Evolutionary conservation across 2,888 invertebrate species (phyloP), one percentile per base, ranked within the genome.

Genomic region (Augiades crinisus): DNA sequence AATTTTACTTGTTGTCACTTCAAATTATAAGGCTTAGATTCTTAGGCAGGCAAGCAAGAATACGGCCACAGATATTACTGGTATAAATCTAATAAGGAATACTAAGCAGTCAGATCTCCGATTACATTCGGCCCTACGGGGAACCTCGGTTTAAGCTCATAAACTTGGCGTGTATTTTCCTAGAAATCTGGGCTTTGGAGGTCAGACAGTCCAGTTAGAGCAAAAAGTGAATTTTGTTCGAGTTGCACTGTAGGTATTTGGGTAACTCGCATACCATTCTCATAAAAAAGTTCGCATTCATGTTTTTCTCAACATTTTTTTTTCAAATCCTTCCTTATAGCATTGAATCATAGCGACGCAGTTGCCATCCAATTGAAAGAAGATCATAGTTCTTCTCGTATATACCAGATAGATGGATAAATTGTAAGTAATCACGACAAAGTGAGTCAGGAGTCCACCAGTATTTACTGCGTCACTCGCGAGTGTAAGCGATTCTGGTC

Each of bases 401-500:
- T 17, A 34, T 12, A 6, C 14, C 10, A 45, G 10, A 41, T 38
- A 45, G 10, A 24, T 40, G n/a, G 12, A 13, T 22, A 40, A 16
- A 41, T 12, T 17, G 47, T 41, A 22, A 38, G 30, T 21, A 30
- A 24, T 33, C 37, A 31, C 16, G 12, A 12, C 17, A 21, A 19
- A 41, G 41, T 49, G 49, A 49, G 41, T 49, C 40, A 49, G 24
- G 47, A 40, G 40, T 40, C 40, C 16, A 40, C 16, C 16, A 40
- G 38, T 30, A 10, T 40, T 47, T 33, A 49, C 47, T 49, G 47
- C 47, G 47, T 49, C 49, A 49, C 34, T 31, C 30, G 10, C 17
- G 49, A 33, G 13, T 12, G 33, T 41, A 33, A 41, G 17, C 2
- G 21, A 38, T 47, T 47, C 40, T 33, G 33, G 41, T 49, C 49